These are phyloP conservation scores for Phyllostomus hastatus DNA, from an alignment of 2,113 vertebrate species.

Conservation along the genomic window DNA sequence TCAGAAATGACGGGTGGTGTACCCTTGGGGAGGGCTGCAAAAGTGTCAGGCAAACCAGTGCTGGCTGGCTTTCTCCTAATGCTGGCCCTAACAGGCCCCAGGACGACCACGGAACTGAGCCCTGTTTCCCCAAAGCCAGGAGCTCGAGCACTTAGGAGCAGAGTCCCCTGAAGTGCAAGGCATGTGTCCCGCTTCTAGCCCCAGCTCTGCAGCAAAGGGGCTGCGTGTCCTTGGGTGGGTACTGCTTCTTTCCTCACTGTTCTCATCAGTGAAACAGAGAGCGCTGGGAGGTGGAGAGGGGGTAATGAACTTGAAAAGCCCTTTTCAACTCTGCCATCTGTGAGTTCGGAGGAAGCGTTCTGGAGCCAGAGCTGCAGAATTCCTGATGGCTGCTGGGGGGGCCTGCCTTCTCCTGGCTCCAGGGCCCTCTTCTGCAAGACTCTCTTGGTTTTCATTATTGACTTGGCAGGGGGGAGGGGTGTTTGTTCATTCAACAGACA, in stretches of 20 bases:
- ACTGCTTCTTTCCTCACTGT: not conserved
- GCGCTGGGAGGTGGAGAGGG: not conserved
- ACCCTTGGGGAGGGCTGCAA: not conserved
- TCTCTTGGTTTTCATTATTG: not conserved
- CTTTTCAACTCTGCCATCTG: not conserved
- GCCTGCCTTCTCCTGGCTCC: not conserved
- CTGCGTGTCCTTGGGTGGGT: not conserved
- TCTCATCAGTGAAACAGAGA: not conserved
- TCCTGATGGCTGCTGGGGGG: not conserved
- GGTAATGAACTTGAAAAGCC: not conserved
- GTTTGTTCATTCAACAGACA: not conserved
- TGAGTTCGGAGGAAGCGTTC: not conserved
- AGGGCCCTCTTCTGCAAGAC: not conserved
- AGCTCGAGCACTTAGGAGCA: not conserved
- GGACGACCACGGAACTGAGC: not conserved
- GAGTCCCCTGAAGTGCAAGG: not conserved
- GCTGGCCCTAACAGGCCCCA: not conserved
- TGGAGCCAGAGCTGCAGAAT: not conserved
- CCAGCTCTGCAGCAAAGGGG: not conserved
- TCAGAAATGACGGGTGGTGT: constrained; percentile 5
- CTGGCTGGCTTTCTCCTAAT: not conserved
- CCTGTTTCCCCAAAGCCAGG: not conserved
- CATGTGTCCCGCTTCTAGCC: not conserved
- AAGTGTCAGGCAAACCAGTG: not conserved
- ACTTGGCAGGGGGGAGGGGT: not conserved